phyloP scores from a whole-genome alignment of 2,797 vertebrate genomes.

The Tapirus indicus region DNA sequence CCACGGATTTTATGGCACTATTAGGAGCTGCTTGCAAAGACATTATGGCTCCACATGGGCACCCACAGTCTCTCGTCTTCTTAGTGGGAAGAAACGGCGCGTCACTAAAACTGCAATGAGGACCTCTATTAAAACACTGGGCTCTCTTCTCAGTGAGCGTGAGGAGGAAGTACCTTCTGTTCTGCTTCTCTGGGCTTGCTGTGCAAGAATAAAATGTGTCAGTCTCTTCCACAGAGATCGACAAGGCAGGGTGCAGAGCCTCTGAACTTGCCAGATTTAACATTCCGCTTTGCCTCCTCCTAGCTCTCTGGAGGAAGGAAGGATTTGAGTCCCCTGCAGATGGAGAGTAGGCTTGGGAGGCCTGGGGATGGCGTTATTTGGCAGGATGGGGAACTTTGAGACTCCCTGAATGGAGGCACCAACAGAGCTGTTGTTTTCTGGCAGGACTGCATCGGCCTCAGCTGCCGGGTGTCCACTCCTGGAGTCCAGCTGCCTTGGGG shows the following conservation, averaged over 20 bases:
- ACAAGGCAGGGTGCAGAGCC: neutral
- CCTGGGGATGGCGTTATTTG: fast-evolving
- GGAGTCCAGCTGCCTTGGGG: neutral
- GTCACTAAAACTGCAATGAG: neutral
- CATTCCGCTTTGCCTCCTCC: neutral
- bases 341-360: fast-evolving
- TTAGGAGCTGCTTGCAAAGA: neutral
- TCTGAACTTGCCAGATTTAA: neutral
- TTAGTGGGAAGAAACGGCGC: neutral
- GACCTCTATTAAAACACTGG: neutral
- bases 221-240: neutral
- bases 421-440: neutral
- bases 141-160: neutral
- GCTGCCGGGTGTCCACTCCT: neutral
- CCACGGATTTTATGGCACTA: neutral
- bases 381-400: neutral
- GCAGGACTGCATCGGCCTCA: neutral
- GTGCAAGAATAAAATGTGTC: neutral
- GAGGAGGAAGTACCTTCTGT: neutral
- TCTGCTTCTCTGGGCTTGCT: neutral
- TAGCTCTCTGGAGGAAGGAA: neutral
- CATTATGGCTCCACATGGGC: neutral
- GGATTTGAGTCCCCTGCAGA: neutral
- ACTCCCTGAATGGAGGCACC: neutral
- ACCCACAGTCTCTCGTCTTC: neutral